These are phyloP conservation scores for Cebidichthys violaceus DNA, from an alignment of 2,113 vertebrate species.

Conservation along the genomic window DNA sequence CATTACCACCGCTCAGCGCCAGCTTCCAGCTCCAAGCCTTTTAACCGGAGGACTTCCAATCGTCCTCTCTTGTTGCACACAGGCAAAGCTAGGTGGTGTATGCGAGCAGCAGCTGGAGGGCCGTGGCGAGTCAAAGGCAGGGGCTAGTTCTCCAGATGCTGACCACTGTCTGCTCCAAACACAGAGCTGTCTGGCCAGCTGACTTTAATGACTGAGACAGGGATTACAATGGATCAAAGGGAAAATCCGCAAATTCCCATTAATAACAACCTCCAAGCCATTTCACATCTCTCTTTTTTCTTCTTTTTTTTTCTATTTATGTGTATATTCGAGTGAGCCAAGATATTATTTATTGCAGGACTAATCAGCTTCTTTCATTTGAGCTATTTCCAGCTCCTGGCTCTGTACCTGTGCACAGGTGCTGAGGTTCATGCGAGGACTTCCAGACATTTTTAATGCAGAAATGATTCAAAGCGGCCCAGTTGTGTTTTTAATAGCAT, in stretches of 20 bases:
- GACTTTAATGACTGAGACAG: slow-evolving; percentile 65
- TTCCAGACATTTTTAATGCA: slow-evolving; percentile 28
- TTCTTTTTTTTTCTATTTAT: not conserved
- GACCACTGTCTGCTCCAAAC: slow-evolving; percentile 66
- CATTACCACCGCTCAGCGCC: slow-evolving; percentile 26
- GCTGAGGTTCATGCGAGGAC: slow-evolving; percentile 35
- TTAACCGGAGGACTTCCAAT: not conserved
- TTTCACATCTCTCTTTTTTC: slow-evolving; percentile 10
- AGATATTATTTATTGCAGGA: slow-evolving; percentile 36
- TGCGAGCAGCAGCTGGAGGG: slow-evolving; percentile 35
- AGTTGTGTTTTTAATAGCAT: slow-evolving; percentile 20
- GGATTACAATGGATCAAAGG: slow-evolving; percentile 60
- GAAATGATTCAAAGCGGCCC: slow-evolving; percentile 6
- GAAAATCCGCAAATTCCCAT: slow-evolving; percentile 45
- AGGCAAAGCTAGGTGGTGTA: slow-evolving; percentile 11
- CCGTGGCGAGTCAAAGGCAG: slow-evolving; percentile 25
- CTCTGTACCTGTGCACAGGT: slow-evolving; percentile 39
- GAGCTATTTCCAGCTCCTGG: slow-evolving; percentile 42
- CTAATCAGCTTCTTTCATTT: slow-evolving; percentile 47
- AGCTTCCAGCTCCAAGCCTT: not conserved
- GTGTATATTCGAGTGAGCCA: slow-evolving; percentile 1
- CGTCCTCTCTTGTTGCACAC: slow-evolving; percentile 13
- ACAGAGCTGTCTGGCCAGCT: slow-evolving; percentile 62
- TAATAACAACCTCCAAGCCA: slow-evolving; percentile 33
- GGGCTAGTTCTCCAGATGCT: slow-evolving; percentile 78